phyloP scores from a whole-genome alignment of 53 echinoderm and acorn worm species.

The Mesocentrotus franciscanus region DNA sequence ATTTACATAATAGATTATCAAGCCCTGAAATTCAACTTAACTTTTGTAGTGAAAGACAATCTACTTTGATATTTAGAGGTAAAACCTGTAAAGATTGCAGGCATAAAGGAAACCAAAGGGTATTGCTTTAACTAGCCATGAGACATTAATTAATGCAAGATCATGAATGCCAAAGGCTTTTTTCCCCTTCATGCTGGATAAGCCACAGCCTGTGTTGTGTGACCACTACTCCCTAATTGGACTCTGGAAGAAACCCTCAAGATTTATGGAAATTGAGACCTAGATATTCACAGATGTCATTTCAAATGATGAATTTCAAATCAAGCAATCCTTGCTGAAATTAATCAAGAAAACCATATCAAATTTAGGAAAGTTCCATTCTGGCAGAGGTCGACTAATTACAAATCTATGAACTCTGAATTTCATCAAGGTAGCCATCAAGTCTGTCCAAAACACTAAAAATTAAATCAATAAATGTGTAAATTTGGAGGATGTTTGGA shows the following conservation, averaged over 20 bases:
- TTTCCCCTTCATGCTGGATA: neutral
- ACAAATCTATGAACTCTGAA: neutral
- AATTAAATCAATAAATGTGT: neutral
- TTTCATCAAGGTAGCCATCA: neutral
- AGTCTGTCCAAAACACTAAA: neutral
- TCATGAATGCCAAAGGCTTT: constrained; percentile 25
- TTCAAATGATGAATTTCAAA: neutral
- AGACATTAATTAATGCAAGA: constrained; percentile 29
- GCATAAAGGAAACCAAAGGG: neutral
- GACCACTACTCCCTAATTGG: neutral
- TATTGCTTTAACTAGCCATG: neutral
- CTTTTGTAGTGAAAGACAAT: neutral
- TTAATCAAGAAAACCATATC: neutral
- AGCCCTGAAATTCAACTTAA: neutral
- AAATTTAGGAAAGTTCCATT: neutral
- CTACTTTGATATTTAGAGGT: neutral
- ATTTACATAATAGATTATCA: neutral
- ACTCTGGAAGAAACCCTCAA: neutral
- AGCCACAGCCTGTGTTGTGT: neutral
- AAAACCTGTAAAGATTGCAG: neutral
- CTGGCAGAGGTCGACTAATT: neutral
- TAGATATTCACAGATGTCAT: neutral
- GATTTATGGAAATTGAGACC: constrained; percentile 16
- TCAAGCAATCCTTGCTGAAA: neutral
- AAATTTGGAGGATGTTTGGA: neutral